These are phyloP conservation scores for Anguilla japonica DNA, from an alignment of 2,113 vertebrate species.

Conservation along the genomic window DNA sequence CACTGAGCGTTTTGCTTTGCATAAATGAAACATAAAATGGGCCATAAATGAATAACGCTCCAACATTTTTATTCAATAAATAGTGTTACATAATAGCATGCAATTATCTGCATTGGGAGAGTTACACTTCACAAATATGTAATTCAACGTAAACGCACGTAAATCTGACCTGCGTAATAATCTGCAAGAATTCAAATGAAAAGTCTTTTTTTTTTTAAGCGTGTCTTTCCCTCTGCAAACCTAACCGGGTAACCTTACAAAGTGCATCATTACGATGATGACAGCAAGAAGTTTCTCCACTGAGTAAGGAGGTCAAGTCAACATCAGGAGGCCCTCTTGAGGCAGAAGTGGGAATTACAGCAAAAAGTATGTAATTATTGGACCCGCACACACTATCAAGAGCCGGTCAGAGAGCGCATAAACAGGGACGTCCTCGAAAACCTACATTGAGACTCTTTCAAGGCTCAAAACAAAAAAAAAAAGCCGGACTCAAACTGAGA, in stretches of 20 bases:
- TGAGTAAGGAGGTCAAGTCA: constrained; percentile 5
- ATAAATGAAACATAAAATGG: neutral
- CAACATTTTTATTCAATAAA: neutral
- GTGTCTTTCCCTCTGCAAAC: neutral
- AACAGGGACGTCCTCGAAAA: neutral
- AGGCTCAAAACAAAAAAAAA: neutral
- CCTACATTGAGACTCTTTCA: no score
- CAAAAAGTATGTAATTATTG: neutral
- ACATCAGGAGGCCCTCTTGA: constrained; percentile 24
- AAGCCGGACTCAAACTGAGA: neutral
- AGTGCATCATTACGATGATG: neutral
- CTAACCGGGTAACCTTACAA: neutral
- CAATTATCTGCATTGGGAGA: neutral
- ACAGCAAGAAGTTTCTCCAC: neutral
- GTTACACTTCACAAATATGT: neutral
- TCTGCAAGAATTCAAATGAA: neutral
- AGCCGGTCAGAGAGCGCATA: neutral
- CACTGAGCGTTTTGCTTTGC: no score
- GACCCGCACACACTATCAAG: no score
- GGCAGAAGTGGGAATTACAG: constrained; percentile 2
- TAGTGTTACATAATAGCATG: neutral
- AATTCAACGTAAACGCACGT: neutral
- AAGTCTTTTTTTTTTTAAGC: neutral
- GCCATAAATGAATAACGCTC: neutral
- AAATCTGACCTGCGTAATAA: neutral